Percentiles rank a stretch among this genome's conserved stretches.
Conservation (phyloP, 2,113 vertebrate genomes). For the Corydoras sp. region DNA sequence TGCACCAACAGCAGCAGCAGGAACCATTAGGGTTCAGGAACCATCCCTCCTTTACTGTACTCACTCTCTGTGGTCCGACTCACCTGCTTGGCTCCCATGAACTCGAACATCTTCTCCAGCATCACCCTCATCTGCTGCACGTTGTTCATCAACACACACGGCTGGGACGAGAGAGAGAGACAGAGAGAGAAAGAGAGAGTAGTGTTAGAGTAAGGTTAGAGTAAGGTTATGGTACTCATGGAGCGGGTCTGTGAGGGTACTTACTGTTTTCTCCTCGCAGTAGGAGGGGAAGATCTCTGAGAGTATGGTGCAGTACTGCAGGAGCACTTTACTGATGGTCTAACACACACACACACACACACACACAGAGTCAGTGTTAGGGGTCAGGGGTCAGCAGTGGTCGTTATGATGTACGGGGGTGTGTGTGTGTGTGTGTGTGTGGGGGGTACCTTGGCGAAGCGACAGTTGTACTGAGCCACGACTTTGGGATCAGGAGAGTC, state of each 20-base stretch:
- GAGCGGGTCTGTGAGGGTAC: constrained; percentile 25
- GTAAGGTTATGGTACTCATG: too few relatives aligned
- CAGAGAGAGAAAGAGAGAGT: constrained; percentile 3
- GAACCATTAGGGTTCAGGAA: too few relatives aligned
- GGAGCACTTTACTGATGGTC: constrained; percentile 92
- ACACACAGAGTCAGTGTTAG: constrained; percentile 23
- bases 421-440: too few relatives aligned
- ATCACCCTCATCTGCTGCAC: constrained; percentile 93
- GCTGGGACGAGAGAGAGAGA: constrained; percentile 55
- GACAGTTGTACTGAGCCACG: constrained; percentile 81
- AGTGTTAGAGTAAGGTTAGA: too few relatives aligned
- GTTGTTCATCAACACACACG: constrained; percentile 91
- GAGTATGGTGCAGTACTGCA: constrained; percentile 87
- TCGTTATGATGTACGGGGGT: background rate
- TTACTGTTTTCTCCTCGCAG: constrained; percentile 94
- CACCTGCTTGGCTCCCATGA: constrained; percentile 97
- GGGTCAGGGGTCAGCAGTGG: background rate
- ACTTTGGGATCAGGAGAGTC: constrained; percentile 86
- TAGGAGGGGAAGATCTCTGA: constrained; percentile 81
- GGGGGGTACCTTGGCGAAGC: constrained; percentile 87
- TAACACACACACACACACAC: constrained; percentile 46
- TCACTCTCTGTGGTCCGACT: constrained; percentile 13
- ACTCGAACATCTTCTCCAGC: constrained; percentile 97
- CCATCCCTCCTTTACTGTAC: too few relatives aligned
- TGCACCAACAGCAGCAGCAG: too few relatives aligned